These are phyloP conservation scores for Solenodon paradoxus DNA, from an alignment of 2,113 vertebrate species.

Conservation along the genomic window DNA sequence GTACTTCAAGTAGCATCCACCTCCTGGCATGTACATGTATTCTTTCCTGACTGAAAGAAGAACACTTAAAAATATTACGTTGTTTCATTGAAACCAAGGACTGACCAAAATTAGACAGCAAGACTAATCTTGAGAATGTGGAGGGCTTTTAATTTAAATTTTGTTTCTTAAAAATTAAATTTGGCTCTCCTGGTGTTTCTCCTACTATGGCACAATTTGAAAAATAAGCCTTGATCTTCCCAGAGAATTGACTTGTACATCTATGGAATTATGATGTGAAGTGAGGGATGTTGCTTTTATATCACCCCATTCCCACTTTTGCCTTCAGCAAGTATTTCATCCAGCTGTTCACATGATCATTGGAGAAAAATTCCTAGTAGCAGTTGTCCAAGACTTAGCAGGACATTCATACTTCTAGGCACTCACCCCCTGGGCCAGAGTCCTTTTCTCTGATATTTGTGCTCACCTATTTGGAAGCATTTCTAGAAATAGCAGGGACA, in stretches of 20 bases:
- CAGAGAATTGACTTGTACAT: neutral
- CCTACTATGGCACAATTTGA: neutral
- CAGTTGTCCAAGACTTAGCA: neutral
- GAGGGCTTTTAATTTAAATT: neutral
- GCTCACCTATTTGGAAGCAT: neutral
- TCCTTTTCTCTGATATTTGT: neutral
- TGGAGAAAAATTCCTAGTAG: neutral
- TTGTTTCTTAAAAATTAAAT: neutral
- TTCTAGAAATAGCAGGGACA: neutral
- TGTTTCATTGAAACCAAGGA: neutral
- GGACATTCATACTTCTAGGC: neutral
- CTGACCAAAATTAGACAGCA: neutral
- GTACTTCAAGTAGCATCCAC: neutral
- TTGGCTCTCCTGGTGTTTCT: neutral
- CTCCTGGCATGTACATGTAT: neutral
- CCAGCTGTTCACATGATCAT: neutral
- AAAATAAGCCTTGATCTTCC: neutral
- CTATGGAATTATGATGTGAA: neutral
- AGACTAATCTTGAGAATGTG: neutral
- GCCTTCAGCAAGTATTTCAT: neutral
- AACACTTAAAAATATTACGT: fast-evolving
- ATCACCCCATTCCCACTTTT: fast-evolving
- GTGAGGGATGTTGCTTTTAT: neutral
- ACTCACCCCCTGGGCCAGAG: neutral
- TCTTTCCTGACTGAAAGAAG: neutral